Evolutionary conservation across 2,113 vertebrate species (phyloP), one percentile per base, ranked within the genome.

Genomic region (Ceyx margarethae): DNA sequence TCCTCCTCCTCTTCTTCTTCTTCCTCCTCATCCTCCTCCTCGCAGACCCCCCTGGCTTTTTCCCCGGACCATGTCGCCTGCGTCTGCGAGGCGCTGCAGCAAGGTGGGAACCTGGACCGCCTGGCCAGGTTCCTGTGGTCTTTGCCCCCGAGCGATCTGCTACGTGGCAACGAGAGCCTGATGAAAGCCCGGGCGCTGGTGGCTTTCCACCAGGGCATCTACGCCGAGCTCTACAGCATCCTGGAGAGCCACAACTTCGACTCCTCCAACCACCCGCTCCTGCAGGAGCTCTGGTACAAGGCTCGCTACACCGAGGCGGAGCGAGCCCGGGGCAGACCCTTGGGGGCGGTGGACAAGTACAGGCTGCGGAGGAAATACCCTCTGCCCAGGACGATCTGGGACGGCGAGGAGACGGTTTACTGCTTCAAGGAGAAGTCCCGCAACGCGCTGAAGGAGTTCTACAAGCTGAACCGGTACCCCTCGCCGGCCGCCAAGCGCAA

Each of bases 291-390:
- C 74, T 99, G 99, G 99, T 99, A 99, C 98, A 99, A 99, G 95
- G 99, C 99, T 94, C 99, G 99, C 67, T 99, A 99, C 95, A 98
- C 98, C 94, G 99, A 99, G 97, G 99, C 99, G 94, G 99, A 99
- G 97, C 98, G 99, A 96, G 98, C 99, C 95, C 98, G 99, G 91
- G 99, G 99, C 87, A 98, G 99, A 98, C 98, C 99, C 77, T 96
- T 99, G 97, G 99, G 99, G 94, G 99, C 99, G 40, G 99, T 99
- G 98, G 99, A 99, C 98, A 99, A 99, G 98, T 99, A 99, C 97
- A 97, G 99, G 95, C 98, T 99, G 95, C 98, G 99, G 96, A 99
- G 99, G 98, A 99, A 99, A 97, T 99, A 99, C 95, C 99, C 99
- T 72, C 97, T 99, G 94, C 99, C 99, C 91, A 98, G 99, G 97